These are phyloP conservation scores for Phalacrocorax brasilianus DNA, from an alignment of 2,113 vertebrate genomes.

Conservation along the genomic window DNA sequence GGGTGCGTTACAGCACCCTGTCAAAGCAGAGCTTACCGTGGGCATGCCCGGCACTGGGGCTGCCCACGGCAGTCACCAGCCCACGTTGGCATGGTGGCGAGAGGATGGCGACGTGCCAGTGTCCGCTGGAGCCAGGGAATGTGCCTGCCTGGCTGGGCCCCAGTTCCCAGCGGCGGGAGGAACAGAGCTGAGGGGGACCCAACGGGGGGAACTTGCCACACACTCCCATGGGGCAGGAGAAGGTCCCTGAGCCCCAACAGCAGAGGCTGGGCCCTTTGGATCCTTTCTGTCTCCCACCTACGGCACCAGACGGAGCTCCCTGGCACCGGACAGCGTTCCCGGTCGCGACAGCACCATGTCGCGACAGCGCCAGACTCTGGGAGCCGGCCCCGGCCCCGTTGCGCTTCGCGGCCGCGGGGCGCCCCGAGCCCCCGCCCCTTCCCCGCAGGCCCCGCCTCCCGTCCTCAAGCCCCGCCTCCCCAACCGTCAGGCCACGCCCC, in stretches of 20 bases:
- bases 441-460: not conserved
- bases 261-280: not conserved
- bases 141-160: accelerated
- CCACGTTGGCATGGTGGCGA: accelerated
- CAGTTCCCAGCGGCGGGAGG: not conserved
- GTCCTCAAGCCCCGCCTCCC: no score
- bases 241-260: not conserved
- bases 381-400: not conserved
- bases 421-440: not conserved
- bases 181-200: not conserved
- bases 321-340: not conserved
- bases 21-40: accelerated
- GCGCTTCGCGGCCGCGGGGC: not conserved
- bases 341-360: not conserved
- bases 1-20: accelerated
- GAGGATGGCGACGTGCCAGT: not conserved
- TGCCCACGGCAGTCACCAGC: not conserved
- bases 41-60: accelerated
- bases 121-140: not conserved
- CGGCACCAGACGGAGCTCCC: not conserved
- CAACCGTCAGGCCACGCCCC: no score
- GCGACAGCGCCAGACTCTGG: not conserved
- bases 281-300: not conserved
- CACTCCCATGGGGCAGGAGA: not conserved
- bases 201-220: not conserved